A percentile compares a stretch with the other conserved stretches of the same genome.
phyloP scores from a whole-genome alignment of 2,113 vertebrate genomes.

The Bucco capensis region DNA sequence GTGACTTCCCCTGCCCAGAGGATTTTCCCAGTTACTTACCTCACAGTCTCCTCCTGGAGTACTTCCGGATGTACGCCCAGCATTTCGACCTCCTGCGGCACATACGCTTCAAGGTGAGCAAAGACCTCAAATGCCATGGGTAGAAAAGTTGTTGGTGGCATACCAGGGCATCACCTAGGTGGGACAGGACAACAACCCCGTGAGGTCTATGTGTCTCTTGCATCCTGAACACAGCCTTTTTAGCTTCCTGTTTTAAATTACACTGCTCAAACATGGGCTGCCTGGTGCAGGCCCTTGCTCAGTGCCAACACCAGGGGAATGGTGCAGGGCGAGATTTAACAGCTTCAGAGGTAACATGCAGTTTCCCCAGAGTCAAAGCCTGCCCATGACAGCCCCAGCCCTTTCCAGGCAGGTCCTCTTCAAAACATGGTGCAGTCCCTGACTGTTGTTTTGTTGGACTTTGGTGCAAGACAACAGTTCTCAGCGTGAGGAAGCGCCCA shows the following conservation, averaged over 20 bases:
- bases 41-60: slow-evolving; percentile 79
- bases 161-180: rapidly evolving
- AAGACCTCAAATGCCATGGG: rapidly evolving
- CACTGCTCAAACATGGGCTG: background rate
- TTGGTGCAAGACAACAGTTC: slow-evolving; percentile 78
- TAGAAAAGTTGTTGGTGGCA: background rate
- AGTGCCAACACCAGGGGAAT: background rate
- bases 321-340: background rate
- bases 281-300: background rate
- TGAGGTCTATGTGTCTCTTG: rapidly evolving
- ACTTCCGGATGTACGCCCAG: slow-evolving; percentile 77
- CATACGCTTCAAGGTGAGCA: slow-evolving; percentile 81
- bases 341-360: background rate
- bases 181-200: rapidly evolving
- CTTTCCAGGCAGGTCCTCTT: background rate
- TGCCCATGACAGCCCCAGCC: rapidly evolving
- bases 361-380: background rate
- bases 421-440: rapidly evolving
- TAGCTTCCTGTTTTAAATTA: background rate
- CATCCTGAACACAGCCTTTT: background rate
- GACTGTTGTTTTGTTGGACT: background rate
- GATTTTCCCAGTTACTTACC: slow-evolving; percentile 84
- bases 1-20: slow-evolving; percentile 86
- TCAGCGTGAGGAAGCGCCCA: slow-evolving; percentile 66
- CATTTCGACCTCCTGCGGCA: slow-evolving; percentile 81